Conservation (phyloP, 1,140 invertebrate genomes). For the Cherax quadricarinatus region DNA sequence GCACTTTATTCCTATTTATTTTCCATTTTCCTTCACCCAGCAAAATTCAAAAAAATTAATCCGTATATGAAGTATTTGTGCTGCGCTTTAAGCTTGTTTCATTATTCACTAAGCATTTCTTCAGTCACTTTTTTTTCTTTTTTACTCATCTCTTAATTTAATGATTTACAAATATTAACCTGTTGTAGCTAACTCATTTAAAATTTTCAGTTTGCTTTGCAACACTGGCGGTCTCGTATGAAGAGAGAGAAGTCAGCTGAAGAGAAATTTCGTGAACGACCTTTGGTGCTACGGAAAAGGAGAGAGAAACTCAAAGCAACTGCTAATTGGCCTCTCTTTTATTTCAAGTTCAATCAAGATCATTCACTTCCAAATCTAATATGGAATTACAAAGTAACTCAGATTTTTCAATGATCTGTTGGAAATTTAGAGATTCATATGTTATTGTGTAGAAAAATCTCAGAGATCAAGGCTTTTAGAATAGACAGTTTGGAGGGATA, state of each 20-base stretch:
- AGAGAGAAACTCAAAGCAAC: slow-evolving; percentile 93
- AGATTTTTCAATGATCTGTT: background rate
- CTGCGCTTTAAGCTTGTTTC: too few species aligned
- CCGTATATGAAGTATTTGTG: too few species aligned
- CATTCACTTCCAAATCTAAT: slow-evolving; percentile 97
- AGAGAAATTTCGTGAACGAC: slow-evolving; percentile 82
- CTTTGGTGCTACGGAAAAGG: slow-evolving; percentile 91
- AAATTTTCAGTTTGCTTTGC: slow-evolving; percentile 84
- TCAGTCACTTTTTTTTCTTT: too few species aligned
- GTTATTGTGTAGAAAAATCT: too few species aligned
- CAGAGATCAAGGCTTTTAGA: too few species aligned
- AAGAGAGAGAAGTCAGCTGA: slow-evolving; percentile 82
- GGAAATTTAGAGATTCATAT: background rate
- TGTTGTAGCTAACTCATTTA: slow-evolving; percentile 41
- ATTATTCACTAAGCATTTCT: too few species aligned
- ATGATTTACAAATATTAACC: too few species aligned
- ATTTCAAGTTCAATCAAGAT: slow-evolving; percentile 96
- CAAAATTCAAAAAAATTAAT: too few species aligned
- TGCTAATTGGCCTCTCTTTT: slow-evolving; percentile 96
- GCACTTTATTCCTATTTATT: too few species aligned
- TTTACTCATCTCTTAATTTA: too few species aligned
- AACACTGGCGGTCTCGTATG: slow-evolving; percentile 92
- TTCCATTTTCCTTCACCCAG: too few species aligned
- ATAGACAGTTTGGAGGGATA: too few species aligned
- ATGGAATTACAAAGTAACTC: slow-evolving; percentile 95